Base-by-base conservation (phyloP, 1,140 invertebrate species). In the Rhyacophila brunnea region DNA sequence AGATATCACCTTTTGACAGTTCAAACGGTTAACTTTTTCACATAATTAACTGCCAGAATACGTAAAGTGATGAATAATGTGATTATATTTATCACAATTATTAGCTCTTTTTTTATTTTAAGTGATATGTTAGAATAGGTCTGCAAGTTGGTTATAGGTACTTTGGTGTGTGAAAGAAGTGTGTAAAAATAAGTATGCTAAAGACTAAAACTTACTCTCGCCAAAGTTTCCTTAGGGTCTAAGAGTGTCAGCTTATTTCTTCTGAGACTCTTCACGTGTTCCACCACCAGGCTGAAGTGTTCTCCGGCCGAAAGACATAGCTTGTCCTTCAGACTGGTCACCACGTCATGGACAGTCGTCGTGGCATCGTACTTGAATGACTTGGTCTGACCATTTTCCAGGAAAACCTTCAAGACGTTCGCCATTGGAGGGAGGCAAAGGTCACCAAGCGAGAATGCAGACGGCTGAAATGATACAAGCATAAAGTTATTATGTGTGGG, bases 301-400 rank as follows among this genome's bases (percentile, higher is more conserved):
- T 93, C 87, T 1, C 85, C 84, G 15, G 87, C 86, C 46, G 83
- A 84, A 53, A 96, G 84, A 57, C 88, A 90, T 14, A 96, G 80
- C 73, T 96, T 96, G 67, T 91, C 87, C 70, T 91, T 86, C 46
- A 96, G 74, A 9, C 90, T 93, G 51, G 85, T 80, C 6, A 95
- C 83, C 44, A 96, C 92, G 75, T 95, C 91, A 63, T 89, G 85
- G 1, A 96, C 92, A 2, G 90, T 92, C 11, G 93, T 96, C 45
- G 85, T 90, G 18, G 87, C 84, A 75, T 96, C 93, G 71, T 96
- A 96, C 72, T 95, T 95, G 74, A 96, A 96, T n/a, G 92, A 95
- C 74, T 95, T 95, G 2, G 93, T 96, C 75, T 96, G 93, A 2
- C 93, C 93, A 72, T 96, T 96, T 75, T 96, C 94, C 18, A 96